A percentile compares a stretch with the other conserved stretches of the same genome.
These are phyloP conservation scores for Corvus cornix DNA, from an alignment of 2,113 vertebrate genomes.

Conservation along the genomic window DNA sequence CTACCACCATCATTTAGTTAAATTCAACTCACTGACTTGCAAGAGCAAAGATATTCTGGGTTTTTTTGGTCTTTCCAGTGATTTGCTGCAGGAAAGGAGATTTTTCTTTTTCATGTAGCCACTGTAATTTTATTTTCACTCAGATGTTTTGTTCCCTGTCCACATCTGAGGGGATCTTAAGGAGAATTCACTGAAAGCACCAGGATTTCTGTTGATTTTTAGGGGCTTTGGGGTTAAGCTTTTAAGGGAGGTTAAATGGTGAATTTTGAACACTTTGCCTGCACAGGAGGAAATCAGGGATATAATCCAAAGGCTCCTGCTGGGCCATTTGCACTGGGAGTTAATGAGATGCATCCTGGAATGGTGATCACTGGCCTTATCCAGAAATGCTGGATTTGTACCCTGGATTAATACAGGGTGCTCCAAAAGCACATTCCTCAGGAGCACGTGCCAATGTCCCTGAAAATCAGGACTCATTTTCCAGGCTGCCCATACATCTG, in stretches of 20 bases:
- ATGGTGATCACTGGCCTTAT: not conserved
- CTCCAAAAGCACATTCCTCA: not conserved
- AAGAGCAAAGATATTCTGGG: not conserved
- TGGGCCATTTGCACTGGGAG: not conserved
- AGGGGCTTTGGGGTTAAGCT: not conserved
- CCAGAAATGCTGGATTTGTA: not conserved
- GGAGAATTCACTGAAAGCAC: not conserved
- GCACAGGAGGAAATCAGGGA: not conserved
- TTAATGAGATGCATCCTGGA: not conserved
- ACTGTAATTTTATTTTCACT: not conserved
- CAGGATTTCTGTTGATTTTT: not conserved
- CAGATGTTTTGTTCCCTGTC: not conserved
- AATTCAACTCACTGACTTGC: not conserved
- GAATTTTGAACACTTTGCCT: not conserved
- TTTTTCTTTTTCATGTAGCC: not conserved
- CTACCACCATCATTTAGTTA: not conserved
- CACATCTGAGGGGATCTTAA: not conserved
- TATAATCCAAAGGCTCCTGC: not conserved
- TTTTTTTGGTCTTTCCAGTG: not conserved
- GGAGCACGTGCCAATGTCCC: not conserved
- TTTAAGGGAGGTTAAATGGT: not conserved
- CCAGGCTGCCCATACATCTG: not conserved
- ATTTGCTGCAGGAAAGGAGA: not conserved
- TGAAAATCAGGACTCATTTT: not conserved
- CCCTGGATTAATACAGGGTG: not conserved